A percentile compares a stretch with the other conserved stretches of the same genome.
Conservation (phyloP, 2,888 invertebrate species). For the Drosophila anomelani region DNA sequence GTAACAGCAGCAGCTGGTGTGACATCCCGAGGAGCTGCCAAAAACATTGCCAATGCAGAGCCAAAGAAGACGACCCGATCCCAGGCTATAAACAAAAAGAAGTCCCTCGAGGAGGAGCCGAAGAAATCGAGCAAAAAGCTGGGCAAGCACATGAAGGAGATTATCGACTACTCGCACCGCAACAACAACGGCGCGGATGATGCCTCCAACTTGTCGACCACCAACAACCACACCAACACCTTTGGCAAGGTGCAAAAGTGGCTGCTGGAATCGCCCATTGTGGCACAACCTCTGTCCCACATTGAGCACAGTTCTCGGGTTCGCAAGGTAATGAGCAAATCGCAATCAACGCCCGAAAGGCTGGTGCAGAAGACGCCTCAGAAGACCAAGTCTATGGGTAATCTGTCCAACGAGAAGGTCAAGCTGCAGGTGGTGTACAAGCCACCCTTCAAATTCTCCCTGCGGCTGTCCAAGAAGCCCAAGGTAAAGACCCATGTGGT, state of each 20-base stretch:
- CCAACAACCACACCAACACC: slow-evolving; percentile 84
- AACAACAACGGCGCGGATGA: slow-evolving; percentile 65
- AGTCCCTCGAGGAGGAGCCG: slow-evolving; percentile 80
- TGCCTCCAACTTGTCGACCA: slow-evolving; percentile 84
- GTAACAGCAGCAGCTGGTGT: slow-evolving; percentile 64
- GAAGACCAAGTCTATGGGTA: slow-evolving; percentile 90
- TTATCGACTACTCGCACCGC: slow-evolving; percentile 89
- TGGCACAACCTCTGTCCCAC: slow-evolving; percentile 83
- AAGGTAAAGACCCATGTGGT: slow-evolving; percentile 84
- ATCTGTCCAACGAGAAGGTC: slow-evolving; percentile 89
- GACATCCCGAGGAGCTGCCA: slow-evolving; percentile 37
- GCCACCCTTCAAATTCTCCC: slow-evolving; percentile 94
- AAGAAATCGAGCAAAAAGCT: slow-evolving; percentile 85
- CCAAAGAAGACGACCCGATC: slow-evolving; percentile 53
- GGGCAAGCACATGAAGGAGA: slow-evolving; percentile 87
- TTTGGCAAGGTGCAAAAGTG: slow-evolving; percentile 94
- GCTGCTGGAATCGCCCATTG: slow-evolving; percentile 90
- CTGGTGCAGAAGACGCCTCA: slow-evolving; percentile 87
- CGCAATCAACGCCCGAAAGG: slow-evolving; percentile 93
- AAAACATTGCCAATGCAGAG: slow-evolving; percentile 66
- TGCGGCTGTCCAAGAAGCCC: slow-evolving; percentile 87
- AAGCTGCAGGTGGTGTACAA: slow-evolving; percentile 94
- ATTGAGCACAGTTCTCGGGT: slow-evolving; percentile 84
- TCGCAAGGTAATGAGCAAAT: slow-evolving; percentile 89
- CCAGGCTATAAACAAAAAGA: slow-evolving; percentile 59